Percentiles rank a stretch among this genome's conserved stretches.
These are phyloP conservation scores for Peromyscus melanophrys DNA, from an alignment of 2,797 vertebrate genomes.

Conservation along the genomic window DNA sequence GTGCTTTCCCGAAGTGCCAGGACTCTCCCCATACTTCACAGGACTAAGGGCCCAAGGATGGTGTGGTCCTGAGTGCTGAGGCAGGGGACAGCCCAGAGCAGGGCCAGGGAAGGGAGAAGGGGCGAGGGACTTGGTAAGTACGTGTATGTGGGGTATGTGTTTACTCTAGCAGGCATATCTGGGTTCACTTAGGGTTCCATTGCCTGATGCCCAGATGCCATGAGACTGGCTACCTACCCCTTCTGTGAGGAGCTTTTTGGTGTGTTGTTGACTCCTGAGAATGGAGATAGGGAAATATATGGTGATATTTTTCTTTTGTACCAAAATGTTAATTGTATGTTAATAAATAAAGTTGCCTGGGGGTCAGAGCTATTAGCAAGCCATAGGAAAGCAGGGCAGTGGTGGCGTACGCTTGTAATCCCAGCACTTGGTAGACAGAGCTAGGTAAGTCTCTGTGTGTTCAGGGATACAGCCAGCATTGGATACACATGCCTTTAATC, in stretches of 20 bases:
- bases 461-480: no score
- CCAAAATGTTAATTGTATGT: no score
- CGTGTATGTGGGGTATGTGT: neutral
- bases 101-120: neutral
- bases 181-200: neutral
- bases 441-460: no score
- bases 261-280: neutral
- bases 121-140: fast-evolving
- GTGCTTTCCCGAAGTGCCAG: neutral
- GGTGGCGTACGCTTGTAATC: no score
- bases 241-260: neutral
- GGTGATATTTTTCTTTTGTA: no score
- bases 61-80: neutral
- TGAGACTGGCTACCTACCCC: neutral
- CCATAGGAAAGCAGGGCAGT: no score
- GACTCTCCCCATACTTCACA: neutral
- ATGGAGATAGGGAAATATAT: neutral
- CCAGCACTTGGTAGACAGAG: no score
- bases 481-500: no score
- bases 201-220: neutral
- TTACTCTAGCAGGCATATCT: neutral
- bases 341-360: no score
- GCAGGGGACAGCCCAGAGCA: neutral
- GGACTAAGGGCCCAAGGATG: fast-evolving
- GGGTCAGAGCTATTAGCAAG: no score